Evolutionary conservation across 2,888 invertebrate genomes (phyloP).

Genomic region (Phytoseiulus persimilis): DNA sequence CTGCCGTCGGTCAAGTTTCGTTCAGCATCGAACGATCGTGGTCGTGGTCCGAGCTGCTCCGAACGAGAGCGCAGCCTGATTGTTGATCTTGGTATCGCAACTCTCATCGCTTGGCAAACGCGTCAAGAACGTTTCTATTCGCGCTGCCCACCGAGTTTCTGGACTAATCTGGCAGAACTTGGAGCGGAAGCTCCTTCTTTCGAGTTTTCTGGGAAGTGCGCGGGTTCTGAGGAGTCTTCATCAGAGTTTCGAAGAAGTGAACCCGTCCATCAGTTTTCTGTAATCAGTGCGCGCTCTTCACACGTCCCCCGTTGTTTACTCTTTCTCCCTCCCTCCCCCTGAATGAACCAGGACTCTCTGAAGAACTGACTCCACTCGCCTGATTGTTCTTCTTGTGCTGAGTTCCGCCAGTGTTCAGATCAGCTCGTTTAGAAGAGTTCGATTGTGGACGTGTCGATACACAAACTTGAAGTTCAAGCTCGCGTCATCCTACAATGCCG

Average conservation of each 20-base stretch:
- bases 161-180: neutral
- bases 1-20: neutral
- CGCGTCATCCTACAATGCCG: neutral
- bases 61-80: neutral
- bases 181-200: neutral
- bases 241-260: neutral
- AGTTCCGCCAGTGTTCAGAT: neutral
- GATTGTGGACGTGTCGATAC: neutral
- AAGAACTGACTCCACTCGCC: too few relatives aligned
- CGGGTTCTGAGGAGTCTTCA: neutral
- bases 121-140: neutral
- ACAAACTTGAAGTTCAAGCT: neutral
- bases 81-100: neutral
- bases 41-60: neutral
- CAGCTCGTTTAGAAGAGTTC: neutral
- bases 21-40: neutral
- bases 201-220: neutral
- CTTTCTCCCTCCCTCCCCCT: too few relatives aligned
- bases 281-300: too few relatives aligned
- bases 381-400: too few relatives aligned
- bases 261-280: neutral
- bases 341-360: too few relatives aligned
- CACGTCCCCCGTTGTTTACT: too few relatives aligned
- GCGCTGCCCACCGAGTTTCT: neutral
- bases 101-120: neutral